Evolutionary conservation across 2,797 vertebrate species (phyloP).

Genomic region (Falco naumanni): DNA sequence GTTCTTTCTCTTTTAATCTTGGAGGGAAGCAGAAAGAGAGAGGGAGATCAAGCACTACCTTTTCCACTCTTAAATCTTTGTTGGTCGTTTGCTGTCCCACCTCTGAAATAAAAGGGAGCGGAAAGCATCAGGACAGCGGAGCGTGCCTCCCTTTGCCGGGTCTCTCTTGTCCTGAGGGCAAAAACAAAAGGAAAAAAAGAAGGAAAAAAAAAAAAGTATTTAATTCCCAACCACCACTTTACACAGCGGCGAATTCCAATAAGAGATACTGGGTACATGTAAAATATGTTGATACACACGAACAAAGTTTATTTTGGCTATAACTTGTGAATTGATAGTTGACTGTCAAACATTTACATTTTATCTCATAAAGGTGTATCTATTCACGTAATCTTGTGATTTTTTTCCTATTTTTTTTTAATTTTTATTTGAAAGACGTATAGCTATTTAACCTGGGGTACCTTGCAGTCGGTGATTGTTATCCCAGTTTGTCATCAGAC

Average conservation of each 20-base stretch:
- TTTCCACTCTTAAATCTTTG: not conserved
- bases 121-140: slow-evolving; percentile 19
- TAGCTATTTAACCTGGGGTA: slow-evolving; percentile 86
- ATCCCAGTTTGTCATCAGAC: slow-evolving; percentile 65
- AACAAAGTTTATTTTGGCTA: slow-evolving; percentile 94
- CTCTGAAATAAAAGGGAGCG: slow-evolving; percentile 38
- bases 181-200: not conserved
- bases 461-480: slow-evolving; percentile 65
- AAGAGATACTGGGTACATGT: slow-evolving; percentile 88
- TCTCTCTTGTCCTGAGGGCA: slow-evolving; percentile 31
- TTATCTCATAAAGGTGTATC: slow-evolving; percentile 88
- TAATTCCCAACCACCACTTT: slow-evolving; percentile 48
- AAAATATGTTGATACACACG: slow-evolving; percentile 95
- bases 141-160: slow-evolving; percentile 16
- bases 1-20: slow-evolving; percentile 50
- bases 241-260: slow-evolving; percentile 1
- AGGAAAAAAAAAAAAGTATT: not conserved
- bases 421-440: slow-evolving; percentile 72
- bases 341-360: slow-evolving; percentile 86
- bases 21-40: slow-evolving; percentile 32
- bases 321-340: slow-evolving; percentile 89
- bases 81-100: not conserved
- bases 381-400: slow-evolving; percentile 87
- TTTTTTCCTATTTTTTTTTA: slow-evolving; percentile 72
- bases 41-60: slow-evolving; percentile 8